Base-by-base conservation (phyloP, 2,888 invertebrate genomes). In the Phania funesta region DNA sequence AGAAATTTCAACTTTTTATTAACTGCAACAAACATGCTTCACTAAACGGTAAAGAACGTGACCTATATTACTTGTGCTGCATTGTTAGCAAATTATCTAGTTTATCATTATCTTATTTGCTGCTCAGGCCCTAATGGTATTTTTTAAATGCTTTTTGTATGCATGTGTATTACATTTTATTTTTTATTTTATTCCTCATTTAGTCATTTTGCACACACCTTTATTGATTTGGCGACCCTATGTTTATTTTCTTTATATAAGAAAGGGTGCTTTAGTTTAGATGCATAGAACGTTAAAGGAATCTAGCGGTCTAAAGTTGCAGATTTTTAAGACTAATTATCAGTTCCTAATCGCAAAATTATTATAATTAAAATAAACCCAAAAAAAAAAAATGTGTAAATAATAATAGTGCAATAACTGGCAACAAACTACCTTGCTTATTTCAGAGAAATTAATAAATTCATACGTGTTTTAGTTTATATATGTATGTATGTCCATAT, bases 61-160 rank as follows among this genome's bases (percentile, higher is more conserved):
- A 80, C 80, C 75, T 80, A 80, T 75, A 75, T 80, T 68, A 68
- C 60, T 60, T 60, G 52, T 38, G 29, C 38, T 38, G 32, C 11
- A 16, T 24, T 24, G 7, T 24, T 26, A 26, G n/a, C 9, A 62
- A 18, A 11, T 1, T 32, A 18, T 11, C 18, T 20, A 32, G 16
- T 4, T 18, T 38, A 18, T 2, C 2, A 26, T 41, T 54, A 24
- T 7, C 41, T 16, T 18, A 29, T 38, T 52, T 60, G n/a, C 16
- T 26, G 3, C 38, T 48, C 41, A 67, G 60, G 4, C 7, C 7
- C n/a, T 76, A 64, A 46, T 52, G 8, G 24, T 4, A 54, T 73
- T 64, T 52, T 20, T 38, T 41, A 22, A 38, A 24, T 50, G n/a
- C n/a, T n/a, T n/a, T n/a, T n/a, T n/a, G n/a, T 46, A 46, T 6